phyloP scores from a whole-genome alignment of 37 sponge, comb jelly and placozoan species.

The Haliclona indistincta region DNA sequence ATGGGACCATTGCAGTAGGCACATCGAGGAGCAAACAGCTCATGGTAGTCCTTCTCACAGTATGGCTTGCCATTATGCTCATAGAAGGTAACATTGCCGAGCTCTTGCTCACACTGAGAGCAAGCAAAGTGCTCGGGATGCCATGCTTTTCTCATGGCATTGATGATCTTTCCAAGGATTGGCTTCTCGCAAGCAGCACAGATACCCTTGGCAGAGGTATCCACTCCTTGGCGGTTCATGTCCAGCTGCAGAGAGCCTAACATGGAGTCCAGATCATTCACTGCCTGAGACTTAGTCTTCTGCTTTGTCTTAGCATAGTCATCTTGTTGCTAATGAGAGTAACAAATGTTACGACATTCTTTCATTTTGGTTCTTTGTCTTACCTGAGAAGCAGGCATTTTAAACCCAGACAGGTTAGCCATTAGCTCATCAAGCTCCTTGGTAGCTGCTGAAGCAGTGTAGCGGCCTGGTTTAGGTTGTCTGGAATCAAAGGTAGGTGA shows the following conservation, averaged over 20 bases:
- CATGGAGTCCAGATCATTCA: conserved; percentile 79
- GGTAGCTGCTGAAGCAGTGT: conserved; percentile 76
- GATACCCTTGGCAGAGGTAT: conserved; percentile 65
- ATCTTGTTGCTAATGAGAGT: neutral
- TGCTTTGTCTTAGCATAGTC: conserved; percentile 4
- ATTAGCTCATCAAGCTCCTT: conserved; percentile 91
- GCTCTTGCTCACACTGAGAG: conserved; percentile 76
- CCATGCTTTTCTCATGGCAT: conserved; percentile 89
- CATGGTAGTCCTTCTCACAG: conserved; percentile 99
- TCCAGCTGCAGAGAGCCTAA: conserved; percentile 67
- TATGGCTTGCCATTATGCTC: conserved; percentile 88
- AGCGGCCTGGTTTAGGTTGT: neutral
- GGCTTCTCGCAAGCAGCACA: conserved; percentile 96
- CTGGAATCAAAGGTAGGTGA: too few species aligned
- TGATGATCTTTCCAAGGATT: conserved; percentile 86
- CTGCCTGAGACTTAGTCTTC: conserved; percentile 26
- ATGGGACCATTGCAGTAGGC: conserved; percentile 96
- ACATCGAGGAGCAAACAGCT: conserved; percentile 95
- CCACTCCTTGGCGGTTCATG: conserved; percentile 71
- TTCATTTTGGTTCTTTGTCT: neutral
- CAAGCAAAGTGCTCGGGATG: conserved; percentile 98
- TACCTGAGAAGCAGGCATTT: conserved; percentile 28
- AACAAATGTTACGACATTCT: too few species aligned
- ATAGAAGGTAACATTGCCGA: conserved; percentile 80
- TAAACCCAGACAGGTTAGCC: conserved; percentile 83